Evolutionary conservation across 2,113 vertebrate genomes (phyloP), one percentile per base, ranked within the genome.

Genomic region (Strigops habroptila): DNA sequence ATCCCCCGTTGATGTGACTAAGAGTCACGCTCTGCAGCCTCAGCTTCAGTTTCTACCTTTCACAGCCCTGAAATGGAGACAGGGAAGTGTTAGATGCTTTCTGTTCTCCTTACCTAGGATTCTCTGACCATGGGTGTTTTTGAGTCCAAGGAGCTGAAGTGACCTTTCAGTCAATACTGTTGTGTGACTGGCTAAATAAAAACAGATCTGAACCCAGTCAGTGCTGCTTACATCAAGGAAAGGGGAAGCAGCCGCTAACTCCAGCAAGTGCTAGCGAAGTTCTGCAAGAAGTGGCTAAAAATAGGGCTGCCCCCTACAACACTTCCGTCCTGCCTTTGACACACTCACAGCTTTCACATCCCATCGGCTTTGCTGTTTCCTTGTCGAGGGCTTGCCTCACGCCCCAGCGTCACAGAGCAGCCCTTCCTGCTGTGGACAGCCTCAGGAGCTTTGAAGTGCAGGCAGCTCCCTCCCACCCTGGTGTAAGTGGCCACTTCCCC

Each of bases 221-320:
- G 41, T 3, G 1, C 70, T 68, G 86, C 96, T 96, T 52, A 94
- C 92, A 94, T 93, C 94, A 97, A 94, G 88, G 92, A 96, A 93
- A 96, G 70, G 90, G 83, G 96, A 96, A 96, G 91, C 21, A 33
- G 81, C 52, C 21, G 9, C 71, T 64, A 74, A 86, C 88, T 93
- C 63, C 90, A 86, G 65, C 77, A 41, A 82, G 74, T 18, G 6
- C 46, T 86, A 82, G 88, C 62, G 14, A 51, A 93, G 77, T 91
- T 94, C 95, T 94, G 92, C 96, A 93, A 94, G 89, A 73, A 73
- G 81, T 15, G 28, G 70, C 92, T 97, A 97, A 97, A 96, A 97
- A 94, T 97, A 97, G 95, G 74, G 41, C 70, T 92, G 64, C 77
- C 86, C 91, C 53, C 62, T 83, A 69, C 82, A 86, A 80, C 52